Evolutionary conservation across 2,888 invertebrate genomes (phyloP).

Genomic region (Aleiodes alternator): DNA sequence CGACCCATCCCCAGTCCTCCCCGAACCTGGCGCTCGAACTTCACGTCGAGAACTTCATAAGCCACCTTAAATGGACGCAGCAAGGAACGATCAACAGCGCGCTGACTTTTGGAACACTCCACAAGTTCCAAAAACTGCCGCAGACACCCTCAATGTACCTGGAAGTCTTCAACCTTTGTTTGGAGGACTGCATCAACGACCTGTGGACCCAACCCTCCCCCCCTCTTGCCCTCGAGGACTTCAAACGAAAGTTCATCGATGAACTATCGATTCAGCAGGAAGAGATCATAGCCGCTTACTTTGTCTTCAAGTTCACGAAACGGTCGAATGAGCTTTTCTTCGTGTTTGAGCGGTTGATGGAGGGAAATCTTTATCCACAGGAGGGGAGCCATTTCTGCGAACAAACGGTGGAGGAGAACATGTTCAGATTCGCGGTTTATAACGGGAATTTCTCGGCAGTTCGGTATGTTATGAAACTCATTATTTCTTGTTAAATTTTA

Average conservation of each 20-base stretch:
- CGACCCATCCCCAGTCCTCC: neutral
- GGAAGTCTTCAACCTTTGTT: slow-evolving; percentile 32
- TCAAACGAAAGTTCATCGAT: neutral
- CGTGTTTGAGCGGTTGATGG: neutral
- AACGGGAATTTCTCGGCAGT: slow-evolving; percentile 10
- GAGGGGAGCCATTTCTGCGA: neutral
- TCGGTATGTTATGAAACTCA: too few species aligned
- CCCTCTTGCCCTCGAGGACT: neutral
- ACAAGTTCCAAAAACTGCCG: slow-evolving; percentile 10
- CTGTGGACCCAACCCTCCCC: neutral
- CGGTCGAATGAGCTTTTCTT: neutral
- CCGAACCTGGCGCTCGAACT: neutral
- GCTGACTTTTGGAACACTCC: neutral
- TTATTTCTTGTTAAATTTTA: too few species aligned
- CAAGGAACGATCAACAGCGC: neutral
- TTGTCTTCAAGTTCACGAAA: slow-evolving; percentile 22
- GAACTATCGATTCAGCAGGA: slow-evolving; percentile 14
- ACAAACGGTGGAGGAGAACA: slow-evolving; percentile 14
- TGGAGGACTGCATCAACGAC: slow-evolving; percentile 10
- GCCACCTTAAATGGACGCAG: slow-evolving; percentile 10
- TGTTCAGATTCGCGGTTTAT: slow-evolving; percentile 22
- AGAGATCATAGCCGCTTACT: slow-evolving; percentile 16
- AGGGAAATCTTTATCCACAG: neutral
- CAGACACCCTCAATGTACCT: slow-evolving; percentile 3
- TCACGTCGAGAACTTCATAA: slow-evolving; percentile 24